Base-by-base conservation (phyloP, 2,888 invertebrate genomes). In the Idaea dimidiata region DNA sequence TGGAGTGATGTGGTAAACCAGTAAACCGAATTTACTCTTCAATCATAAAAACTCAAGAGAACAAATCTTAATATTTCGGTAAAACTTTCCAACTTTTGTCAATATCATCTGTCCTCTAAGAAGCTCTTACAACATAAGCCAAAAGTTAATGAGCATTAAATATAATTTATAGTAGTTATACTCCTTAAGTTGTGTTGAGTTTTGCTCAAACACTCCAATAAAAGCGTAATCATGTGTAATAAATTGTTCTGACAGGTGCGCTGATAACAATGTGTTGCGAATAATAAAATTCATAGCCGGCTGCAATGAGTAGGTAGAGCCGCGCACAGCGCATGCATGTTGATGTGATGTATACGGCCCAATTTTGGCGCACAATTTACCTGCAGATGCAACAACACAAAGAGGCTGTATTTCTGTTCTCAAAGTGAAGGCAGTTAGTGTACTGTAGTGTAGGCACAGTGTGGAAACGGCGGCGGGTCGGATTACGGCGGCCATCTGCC, bases 381-480 rank as follows among this genome's bases (percentile, higher is more conserved):
- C 91, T 91, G 90, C 91, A 91, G 89, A 91, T 91, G 91, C 90
- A 91, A 87, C 89, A 86, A 88, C 86, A 91, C 89, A 91, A 91
- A 91, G 90, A 90, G 88, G 87, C 80, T 84, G 86, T 85, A 85
- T 87, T 84, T 80, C 78, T 79, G 74, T 74, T 72, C 73, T 76
- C 76, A 70, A 74, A 76, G 75, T 17, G 72, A 69, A 64, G 64
- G 64, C 43, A 60, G 66, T 54, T 59, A 43, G 43, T 43, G 43
- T 32, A 32, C 7, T 32, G 32, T 43, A 14, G 43, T 43, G 72
- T 65, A 71, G 65, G 70, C 73, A 71, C 68, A 72, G 70, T 68
- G 68, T 43, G 43, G 43, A 43, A 8, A 43, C 71, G 72, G 69
- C 71, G 72, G 73, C 80, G 85, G 82, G 79, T 89, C 87, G 89